These are phyloP conservation scores for Drosophila repletoides DNA, from an alignment of 1,140 invertebrate genomes.

Conservation along the genomic window DNA sequence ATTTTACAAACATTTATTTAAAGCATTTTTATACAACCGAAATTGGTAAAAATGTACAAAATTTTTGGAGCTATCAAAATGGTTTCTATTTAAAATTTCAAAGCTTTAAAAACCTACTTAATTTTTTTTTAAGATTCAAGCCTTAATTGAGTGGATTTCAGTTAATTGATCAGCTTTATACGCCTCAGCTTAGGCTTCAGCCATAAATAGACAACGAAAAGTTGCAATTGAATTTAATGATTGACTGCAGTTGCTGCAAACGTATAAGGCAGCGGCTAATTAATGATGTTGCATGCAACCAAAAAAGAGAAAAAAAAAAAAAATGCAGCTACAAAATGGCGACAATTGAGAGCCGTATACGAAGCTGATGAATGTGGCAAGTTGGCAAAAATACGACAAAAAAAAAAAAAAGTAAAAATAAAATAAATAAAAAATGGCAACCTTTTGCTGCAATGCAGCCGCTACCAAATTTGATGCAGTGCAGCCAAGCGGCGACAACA, in stretches of 20 bases:
- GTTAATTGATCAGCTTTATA: not conserved
- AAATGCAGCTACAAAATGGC: conserved; percentile 71
- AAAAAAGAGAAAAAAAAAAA: not conserved
- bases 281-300: conserved; percentile 50
- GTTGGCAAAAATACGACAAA: not conserved
- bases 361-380: conserved; percentile 17
- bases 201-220: conserved; percentile 34
- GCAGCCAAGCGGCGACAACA: conserved; percentile 52
- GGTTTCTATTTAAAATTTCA: too few species aligned
- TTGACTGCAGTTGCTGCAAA: conserved; percentile 30
- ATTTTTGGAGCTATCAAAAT: too few species aligned
- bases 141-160: conserved; percentile 11
- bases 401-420: not conserved
- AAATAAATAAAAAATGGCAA: conserved; percentile 27
- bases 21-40: too few species aligned
- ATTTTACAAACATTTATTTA: too few species aligned
- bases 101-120: too few species aligned
- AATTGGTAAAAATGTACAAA: too few species aligned
- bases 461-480: conserved; percentile 57
- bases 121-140: not conserved
- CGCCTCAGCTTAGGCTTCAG: not conserved
- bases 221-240: conserved; percentile 59
- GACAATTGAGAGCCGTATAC: conserved; percentile 26
- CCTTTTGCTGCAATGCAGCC: conserved; percentile 51
- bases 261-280: conserved; percentile 56